Base-by-base conservation (phyloP, 1,140 invertebrate species). In the Drosophila sproati region DNA sequence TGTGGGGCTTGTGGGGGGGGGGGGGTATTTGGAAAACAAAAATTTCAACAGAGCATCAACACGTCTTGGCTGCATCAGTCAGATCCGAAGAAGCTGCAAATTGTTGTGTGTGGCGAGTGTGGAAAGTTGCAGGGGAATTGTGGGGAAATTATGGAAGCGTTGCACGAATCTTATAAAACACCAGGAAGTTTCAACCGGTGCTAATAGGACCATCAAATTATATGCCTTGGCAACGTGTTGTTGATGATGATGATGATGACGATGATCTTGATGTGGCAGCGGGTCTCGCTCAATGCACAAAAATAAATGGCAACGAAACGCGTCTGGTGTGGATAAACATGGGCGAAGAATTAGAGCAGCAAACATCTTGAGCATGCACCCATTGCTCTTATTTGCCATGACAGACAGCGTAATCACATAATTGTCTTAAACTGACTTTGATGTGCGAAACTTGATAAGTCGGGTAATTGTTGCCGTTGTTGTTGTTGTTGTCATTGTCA, bases 161-260 rank as follows among this genome's bases (percentile, higher is more conserved):
- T 37, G 35, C 52, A 55, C 28, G 43, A 47, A 50, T 59, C 43
- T 48, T 39, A 59, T 43, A 39, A 50, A 37, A 20, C 41, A 76
- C 71, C 78, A 75, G 64, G 66, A 75, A 82, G 71, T 57, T 43
- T 8, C 7, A 34, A 50, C 29, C 35, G 34, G 28, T 61, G 76
- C 62, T 78, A 70, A 82, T 78, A 59, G 48, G 55, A 41, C 29
- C 50, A 73, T 73, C 57, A 76, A 76, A 39, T 55, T 45, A 32
- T 47, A 32, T 34, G 5, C 12, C 12, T 29, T 35, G 47, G 0
- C 5, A 61, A 61, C 45, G 12, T 37, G 31, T 3, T 12, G 57
- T 10, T 37, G 12, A 12, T 52, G 34, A 48, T 43, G 50, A 20
- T 20, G 20, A 20, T 20, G 20, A 20, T 20, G 12, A 39, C n/a